Conservation (phyloP, 1,140 invertebrate species). For the Drosophila carrolli region DNA sequence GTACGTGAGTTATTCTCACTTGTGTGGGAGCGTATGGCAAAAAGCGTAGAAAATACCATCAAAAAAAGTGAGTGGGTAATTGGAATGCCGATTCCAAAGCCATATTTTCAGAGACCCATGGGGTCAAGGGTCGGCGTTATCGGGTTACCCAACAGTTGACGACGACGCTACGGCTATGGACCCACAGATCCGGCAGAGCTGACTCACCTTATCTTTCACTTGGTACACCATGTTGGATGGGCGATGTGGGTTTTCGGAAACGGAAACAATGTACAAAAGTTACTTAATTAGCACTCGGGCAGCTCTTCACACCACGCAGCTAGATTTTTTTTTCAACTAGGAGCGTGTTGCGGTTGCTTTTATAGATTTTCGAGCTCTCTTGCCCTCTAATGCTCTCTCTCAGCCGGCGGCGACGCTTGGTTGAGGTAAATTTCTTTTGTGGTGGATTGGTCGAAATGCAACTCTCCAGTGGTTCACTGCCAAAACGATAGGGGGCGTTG, state of each 20-base stretch:
- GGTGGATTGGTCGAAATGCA: background rate
- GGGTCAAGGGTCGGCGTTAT: constrained; percentile 4
- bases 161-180: background rate
- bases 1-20: background rate
- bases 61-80: background rate
- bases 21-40: constrained; percentile 5
- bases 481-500: background rate
- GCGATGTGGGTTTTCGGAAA: constrained; percentile 10
- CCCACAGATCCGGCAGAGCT: constrained; percentile 9
- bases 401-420: background rate
- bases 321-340: constrained; percentile 11
- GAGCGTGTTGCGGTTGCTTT: constrained; percentile 14
- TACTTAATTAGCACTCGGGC: constrained; percentile 56
- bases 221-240: constrained; percentile 73
- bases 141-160: constrained; percentile 20
- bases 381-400: background rate
- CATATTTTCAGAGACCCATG: constrained; percentile 7
- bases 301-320: constrained; percentile 30
- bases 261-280: constrained; percentile 58
- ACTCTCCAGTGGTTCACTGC: background rate
- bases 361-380: constrained; percentile 16
- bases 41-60: constrained; percentile 6
- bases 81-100: constrained; percentile 10
- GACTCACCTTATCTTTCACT: constrained; percentile 76
- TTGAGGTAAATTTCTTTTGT: background rate